A percentile compares a stretch with the other conserved stretches of the same genome.
These are phyloP conservation scores for Etheostoma nigrum DNA, from an alignment of 2,797 vertebrate genomes.

Conservation along the genomic window DNA sequence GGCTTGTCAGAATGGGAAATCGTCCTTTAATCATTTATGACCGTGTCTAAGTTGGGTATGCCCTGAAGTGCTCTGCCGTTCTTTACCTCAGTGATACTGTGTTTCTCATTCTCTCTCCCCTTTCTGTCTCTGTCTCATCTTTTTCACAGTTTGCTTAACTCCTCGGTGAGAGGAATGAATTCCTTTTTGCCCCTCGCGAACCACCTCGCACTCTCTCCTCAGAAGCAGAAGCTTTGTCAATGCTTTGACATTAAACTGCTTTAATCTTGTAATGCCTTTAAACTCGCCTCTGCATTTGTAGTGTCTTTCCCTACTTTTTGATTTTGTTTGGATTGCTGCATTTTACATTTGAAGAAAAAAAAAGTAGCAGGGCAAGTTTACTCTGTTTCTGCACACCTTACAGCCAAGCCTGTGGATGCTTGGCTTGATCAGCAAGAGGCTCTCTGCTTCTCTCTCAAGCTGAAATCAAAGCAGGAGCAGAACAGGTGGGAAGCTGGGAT, in stretches of 20 bases:
- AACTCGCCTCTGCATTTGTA: constrained; percentile 16
- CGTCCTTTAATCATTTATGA: constrained; percentile 85
- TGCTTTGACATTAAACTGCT: constrained; percentile 27
- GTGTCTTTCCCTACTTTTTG: background rate
- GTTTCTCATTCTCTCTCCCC: constrained; percentile 37
- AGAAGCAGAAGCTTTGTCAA: constrained; percentile 12
- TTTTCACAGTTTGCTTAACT: constrained; percentile 49
- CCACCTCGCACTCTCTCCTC: constrained; percentile 3
- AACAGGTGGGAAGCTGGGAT: constrained; percentile 66
- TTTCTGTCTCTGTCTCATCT: constrained; percentile 46
- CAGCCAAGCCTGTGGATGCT: constrained; percentile 43
- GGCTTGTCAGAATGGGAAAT: constrained; percentile 77
- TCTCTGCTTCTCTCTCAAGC: constrained; percentile 62
- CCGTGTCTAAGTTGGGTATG: constrained; percentile 80
- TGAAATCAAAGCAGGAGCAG: constrained; percentile 69
- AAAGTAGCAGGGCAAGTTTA: constrained; percentile 37
- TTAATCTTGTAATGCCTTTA: constrained; percentile 18
- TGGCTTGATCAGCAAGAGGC: constrained; percentile 51
- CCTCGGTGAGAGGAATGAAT: constrained; percentile 48
- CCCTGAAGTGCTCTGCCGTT: constrained; percentile 72
- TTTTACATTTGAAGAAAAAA: constrained; percentile 7
- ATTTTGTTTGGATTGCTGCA: constrained; percentile 11
- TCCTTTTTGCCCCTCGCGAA: constrained; percentile 16
- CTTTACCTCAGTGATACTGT: constrained; percentile 48
- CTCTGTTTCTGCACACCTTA: constrained; percentile 40